These are phyloP conservation scores for Rhinopomastus cyanomelas DNA, from an alignment of 2,113 vertebrate genomes.

Conservation along the genomic window DNA sequence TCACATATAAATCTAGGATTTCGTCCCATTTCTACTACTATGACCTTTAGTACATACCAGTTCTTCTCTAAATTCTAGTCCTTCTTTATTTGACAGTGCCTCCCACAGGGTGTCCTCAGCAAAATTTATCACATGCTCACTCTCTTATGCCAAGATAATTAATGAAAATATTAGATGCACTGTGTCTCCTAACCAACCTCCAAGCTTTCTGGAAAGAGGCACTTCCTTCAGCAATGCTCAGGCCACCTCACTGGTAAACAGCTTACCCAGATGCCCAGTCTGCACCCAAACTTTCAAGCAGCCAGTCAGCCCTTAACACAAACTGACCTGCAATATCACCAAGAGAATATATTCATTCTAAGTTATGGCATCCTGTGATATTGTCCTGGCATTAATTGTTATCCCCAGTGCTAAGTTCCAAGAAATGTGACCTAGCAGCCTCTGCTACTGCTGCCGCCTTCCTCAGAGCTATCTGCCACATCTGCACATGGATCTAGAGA, in stretches of 20 bases:
- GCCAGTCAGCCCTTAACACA: not conserved
- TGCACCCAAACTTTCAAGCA: not conserved
- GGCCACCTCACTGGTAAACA: not conserved
- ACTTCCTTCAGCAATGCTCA: not conserved
- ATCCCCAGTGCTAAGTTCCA: not conserved
- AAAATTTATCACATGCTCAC: not conserved
- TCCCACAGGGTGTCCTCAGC: not conserved
- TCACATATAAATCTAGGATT: not conserved
- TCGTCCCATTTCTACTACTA: not conserved
- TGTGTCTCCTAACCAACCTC: not conserved
- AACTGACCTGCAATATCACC: not conserved
- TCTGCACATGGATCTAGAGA: not conserved
- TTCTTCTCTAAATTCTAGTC: not conserved
- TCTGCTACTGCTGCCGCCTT: not conserved
- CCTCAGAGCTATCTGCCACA: not conserved
- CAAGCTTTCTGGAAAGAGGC: not conserved
- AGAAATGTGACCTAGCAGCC: not conserved
- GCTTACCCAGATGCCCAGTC: not conserved
- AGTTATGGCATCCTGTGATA: not conserved
- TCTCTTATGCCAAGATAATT: slow-evolving; percentile 12
- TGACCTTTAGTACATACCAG: not conserved
- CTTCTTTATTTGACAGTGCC: not conserved
- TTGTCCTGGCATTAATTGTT: not conserved
- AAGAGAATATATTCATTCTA: not conserved
- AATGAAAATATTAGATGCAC: slow-evolving; percentile 8